Evolutionary conservation across 37 sponge, comb jelly and placozoan species (phyloP), one percentile per base, ranked within the genome.

Genomic region (Ephydatia muelleri): DNA sequence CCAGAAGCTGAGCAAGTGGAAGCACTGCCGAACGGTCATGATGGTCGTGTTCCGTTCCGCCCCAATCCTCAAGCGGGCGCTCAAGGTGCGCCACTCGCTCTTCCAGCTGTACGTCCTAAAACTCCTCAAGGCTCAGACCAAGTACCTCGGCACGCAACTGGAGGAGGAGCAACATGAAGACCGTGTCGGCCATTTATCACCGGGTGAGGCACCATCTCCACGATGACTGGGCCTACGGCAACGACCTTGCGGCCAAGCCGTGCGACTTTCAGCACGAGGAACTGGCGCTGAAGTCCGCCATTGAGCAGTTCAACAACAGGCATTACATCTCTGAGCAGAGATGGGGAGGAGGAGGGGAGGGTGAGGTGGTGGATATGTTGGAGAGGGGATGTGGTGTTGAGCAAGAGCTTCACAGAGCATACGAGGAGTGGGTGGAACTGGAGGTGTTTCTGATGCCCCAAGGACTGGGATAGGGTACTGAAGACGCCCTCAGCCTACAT

Each of bases 161-260:
- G 98, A 30, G 98, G 47, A 81, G 82, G 73, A 88, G 75, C 76
- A 98, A 98, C 82, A 98, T 98, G 98, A 91, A 88, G 68, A 93
- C 89, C 33, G 84, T 98, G 23, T 93, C 96, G n/a, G 81, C 93
- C 49, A 98, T 98, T 48, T 98, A 98, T 67, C 94, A 93, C 29
- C 83, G 90, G 31, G 98, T 98, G 12, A 70, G 98, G 38, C 98
- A 98, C 78, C 93, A 91, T 71, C 87, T 97, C 74, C 86, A 92
- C 68, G 97, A 96, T 36, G 99, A 98, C 86, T 98, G 99, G 99
- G 99, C 99, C 21, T 98, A 93, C 69, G 99, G 99, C 21, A 96
- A 91, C 80, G 99, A 96, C 83, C 94, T 94, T 0, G 95, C 92
- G 40, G 94, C 94, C 32, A 84, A 80, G 67, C 97, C 97, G 5